Base-by-base conservation (phyloP, 2,113 vertebrate genomes). In the Psettodes erumei region DNA sequence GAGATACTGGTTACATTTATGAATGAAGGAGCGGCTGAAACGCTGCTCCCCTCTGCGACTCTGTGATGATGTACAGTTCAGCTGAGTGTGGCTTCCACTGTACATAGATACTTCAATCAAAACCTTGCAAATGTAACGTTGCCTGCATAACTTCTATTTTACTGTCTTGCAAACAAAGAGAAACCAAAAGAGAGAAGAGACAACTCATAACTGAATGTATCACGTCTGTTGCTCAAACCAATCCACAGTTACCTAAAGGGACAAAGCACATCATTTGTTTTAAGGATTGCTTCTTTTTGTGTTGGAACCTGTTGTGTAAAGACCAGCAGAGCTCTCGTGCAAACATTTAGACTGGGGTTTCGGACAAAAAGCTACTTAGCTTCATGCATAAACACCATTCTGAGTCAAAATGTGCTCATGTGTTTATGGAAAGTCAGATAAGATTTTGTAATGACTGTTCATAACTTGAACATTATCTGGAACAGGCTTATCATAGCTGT, bases 61-160 rank as follows among this genome's bases (percentile, higher is more conserved):
- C 69, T 87, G 79, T 89, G 67, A 85, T 51, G 70, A 75, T 83
- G 79, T 77, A 80, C 82, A 86, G 81, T 73, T 73, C 11, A 38
- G 81, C 80, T 50, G 54, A 85, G 72, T 74, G 78, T 87, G 88
- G 82, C 79, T 71, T 82, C 82, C 63, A 67, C 56, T 90, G 90
- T 91, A 91, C 73, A 89, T 88, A 89, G 73, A 89, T 61, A 77
- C 70, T 79, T 85, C 90, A 86, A 86, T 90, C 91, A 91, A 91
- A 92, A 88, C 81, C 82, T 71, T 83, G 81, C 83, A 90, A 84
- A 83, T 91, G 89, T 92, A 90, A 89, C 82, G 90, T 87, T 93
- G 92, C 92, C 91, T 93, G 93, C 90, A 82, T 92, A 87, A 89
- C 84, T 90, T 89, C 75, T 88, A 89, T 83, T 92, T 93, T 91